Conservation (phyloP, 2,113 vertebrate species). For the Anser cygnoides region DNA sequence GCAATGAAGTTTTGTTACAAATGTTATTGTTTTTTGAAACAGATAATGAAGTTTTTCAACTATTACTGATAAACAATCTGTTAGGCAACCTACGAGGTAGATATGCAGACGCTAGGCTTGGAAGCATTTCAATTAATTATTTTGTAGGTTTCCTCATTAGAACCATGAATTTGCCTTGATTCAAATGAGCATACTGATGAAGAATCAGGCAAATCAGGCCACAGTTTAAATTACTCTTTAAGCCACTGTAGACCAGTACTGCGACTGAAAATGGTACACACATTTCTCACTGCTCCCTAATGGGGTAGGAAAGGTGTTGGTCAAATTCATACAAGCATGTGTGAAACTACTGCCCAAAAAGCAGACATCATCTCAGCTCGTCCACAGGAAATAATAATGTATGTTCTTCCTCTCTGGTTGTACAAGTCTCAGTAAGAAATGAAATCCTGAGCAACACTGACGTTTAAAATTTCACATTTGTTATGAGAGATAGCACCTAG, state of each 20-base stretch:
- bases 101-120: neutral
- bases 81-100: accelerated
- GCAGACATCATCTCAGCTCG: neutral
- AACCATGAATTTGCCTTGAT: neutral
- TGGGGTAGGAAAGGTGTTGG: neutral
- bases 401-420: neutral
- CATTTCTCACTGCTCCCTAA: neutral
- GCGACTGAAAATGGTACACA: neutral
- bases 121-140: neutral
- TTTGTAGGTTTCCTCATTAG: neutral
- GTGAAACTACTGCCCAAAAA: neutral
- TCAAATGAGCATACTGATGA: neutral
- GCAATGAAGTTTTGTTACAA: neutral
- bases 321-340: neutral
- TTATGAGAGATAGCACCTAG: neutral
- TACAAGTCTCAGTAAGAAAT: neutral
- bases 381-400: neutral
- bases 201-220: neutral
- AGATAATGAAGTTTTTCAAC: neutral
- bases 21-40: neutral
- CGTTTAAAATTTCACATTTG: neutral
- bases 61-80: neutral
- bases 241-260: neutral
- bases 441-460: neutral
- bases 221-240: neutral